Evolutionary conservation across 2,888 invertebrate species (phyloP).

Genomic region (Polydrusus pterygomalis): DNA sequence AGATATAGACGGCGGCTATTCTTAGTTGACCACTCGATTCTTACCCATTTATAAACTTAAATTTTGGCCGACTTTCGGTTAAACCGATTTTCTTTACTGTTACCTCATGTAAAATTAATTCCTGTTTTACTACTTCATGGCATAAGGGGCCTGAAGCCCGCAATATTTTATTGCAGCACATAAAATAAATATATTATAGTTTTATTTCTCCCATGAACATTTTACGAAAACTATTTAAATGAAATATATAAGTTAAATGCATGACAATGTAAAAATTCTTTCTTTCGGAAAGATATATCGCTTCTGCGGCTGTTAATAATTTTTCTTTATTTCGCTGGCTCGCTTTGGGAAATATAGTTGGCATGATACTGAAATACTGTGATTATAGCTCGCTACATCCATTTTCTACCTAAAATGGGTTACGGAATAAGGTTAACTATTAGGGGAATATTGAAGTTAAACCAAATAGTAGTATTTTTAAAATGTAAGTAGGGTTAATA

Average conservation of each 20-base stretch:
- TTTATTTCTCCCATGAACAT: slow-evolving; percentile 21
- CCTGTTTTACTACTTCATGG: background rate
- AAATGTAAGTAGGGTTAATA: no score
- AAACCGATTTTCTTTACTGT: background rate
- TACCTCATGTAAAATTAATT: background rate
- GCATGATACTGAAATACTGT: background rate
- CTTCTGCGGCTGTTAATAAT: slow-evolving; percentile 5
- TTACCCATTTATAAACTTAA: no score
- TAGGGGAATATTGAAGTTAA: background rate
- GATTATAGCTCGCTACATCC: background rate
- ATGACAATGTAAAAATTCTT: background rate
- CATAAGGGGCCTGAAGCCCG: background rate
- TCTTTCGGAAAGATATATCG: slow-evolving; percentile 7
- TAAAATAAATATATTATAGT: slow-evolving; percentile 19
- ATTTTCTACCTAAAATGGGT: background rate
- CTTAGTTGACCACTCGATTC: no score
- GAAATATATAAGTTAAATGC: slow-evolving; percentile 25
- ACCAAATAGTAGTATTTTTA: no score
- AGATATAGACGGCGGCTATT: no score
- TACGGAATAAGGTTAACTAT: background rate
- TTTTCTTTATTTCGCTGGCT: background rate
- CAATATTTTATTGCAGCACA: background rate
- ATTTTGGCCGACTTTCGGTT: no score
- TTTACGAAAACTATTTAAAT: slow-evolving; percentile 28
- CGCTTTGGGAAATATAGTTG: background rate